Base-by-base conservation (phyloP, 2,113 vertebrate species). In the Dendrocopos noguchii region DNA sequence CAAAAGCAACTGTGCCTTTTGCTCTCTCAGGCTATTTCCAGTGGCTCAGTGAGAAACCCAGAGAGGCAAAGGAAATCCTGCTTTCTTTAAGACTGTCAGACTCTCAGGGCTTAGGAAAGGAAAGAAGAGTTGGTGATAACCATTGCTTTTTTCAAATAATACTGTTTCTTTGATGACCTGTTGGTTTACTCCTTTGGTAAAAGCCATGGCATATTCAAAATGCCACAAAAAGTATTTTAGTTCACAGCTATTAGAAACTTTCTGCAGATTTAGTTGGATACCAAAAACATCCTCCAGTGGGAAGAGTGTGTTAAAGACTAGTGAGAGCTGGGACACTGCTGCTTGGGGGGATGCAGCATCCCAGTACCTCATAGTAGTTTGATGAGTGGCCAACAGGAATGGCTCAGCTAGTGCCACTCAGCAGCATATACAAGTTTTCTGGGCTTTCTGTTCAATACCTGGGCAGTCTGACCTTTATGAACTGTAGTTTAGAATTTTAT, bases 381-480 rank as follows among this genome's bases (percentile, higher is more conserved):
- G 16, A n/a, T 14, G 56, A 59, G 29, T 1, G 4, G 34, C 21
- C 0, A 1, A 39, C 0, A 3, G 7, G 46, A 78, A 80, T 52
- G 22, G 19, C 29, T 61, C 81, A 65, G 53, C 53, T 42, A 60
- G 31, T 34, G 61, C 19, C 67, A 59, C 22, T 20, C 0, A 55
- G 25, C 34, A 55, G 20, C 61, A n/a, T 3, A 24, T 22, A 36
- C 27, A 42, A 8, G 15, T 53, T 25, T 74, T 42, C n/a, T 60
- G 50, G 42, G 17, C 44, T 85, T 72, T 59, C 39, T 81, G 27
- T 16, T 66, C 29, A 65, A 21, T 36, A 55, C 15, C 19, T 46
- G 64, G 6, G 34, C 75, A 63, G 42, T 9, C 31, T 79, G 78
- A 46, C 53, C 27, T 77, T 67, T 70, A 47, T 33, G 46, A 87